Conservation (phyloP, 2,888 invertebrate species). For the Sceliomorpha sp. region DNA sequence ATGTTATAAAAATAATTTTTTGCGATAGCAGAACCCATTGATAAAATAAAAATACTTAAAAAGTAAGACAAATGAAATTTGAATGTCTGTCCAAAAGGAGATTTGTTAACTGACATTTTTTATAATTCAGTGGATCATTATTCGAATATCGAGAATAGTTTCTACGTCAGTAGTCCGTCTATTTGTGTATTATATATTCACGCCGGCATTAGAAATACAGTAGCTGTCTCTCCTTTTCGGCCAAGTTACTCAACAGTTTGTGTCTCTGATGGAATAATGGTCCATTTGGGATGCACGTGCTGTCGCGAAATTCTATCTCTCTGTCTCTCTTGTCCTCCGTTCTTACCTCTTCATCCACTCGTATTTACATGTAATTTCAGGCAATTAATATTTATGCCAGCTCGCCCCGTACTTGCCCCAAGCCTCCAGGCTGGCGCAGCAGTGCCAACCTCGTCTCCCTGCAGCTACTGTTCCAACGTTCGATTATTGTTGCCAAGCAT, state of each 20-base stretch:
- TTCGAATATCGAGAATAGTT: conserved; percentile 31
- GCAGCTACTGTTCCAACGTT: conserved; percentile 22
- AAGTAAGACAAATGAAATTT: no score
- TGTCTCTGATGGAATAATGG: conserved; percentile 78
- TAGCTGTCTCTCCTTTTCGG: conserved; percentile 62
- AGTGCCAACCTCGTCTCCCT: conserved; percentile 23
- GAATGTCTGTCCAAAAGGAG: background rate
- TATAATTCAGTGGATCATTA: conserved; percentile 20
- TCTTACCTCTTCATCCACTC: conserved; percentile 59
- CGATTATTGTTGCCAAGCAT: conserved; percentile 28
- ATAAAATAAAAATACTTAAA: no score
- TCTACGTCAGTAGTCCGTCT: conserved; percentile 36
- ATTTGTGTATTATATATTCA: conserved; percentile 52
- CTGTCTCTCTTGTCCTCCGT: conserved; percentile 38
- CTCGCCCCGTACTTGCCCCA: conserved; percentile 56
- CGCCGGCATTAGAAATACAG: conserved; percentile 53
- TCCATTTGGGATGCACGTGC: conserved; percentile 78
- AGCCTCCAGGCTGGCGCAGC: conserved; percentile 26
- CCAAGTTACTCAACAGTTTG: conserved; percentile 76
- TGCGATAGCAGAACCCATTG: no score
- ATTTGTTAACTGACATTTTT: background rate
- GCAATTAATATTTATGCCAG: conserved; percentile 77
- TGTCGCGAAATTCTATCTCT: conserved; percentile 62
- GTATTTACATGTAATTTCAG: conserved; percentile 77
- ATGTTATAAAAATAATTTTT: no score